Conservation (phyloP, 2,113 vertebrate species). For the Falcunculus frontatus region DNA sequence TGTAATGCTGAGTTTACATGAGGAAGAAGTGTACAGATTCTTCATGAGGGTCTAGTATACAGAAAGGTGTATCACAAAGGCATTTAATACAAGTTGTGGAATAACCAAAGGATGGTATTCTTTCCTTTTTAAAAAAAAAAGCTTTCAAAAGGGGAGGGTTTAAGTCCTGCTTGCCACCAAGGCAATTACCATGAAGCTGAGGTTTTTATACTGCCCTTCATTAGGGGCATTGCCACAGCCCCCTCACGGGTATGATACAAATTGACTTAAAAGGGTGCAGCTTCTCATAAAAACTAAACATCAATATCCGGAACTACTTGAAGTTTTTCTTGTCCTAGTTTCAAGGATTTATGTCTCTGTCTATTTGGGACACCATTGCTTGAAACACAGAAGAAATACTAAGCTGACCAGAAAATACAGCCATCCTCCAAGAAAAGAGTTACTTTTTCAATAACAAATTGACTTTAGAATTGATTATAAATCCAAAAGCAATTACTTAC, state of each 20-base stretch:
- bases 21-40: background rate
- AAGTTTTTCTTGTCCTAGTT: background rate
- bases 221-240: background rate
- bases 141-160: background rate
- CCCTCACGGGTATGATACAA: background rate
- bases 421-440: background rate
- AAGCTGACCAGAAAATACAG: background rate
- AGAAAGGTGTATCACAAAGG: background rate
- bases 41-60: background rate
- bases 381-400: background rate
- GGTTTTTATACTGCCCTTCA: background rate
- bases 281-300: background rate
- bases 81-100: background rate
- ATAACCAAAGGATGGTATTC: background rate
- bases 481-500: background rate
- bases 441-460: slow-evolving; percentile 5
- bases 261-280: background rate
- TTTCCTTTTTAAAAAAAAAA: background rate
- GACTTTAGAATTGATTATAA: slow-evolving; percentile 19
- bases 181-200: background rate
- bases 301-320: background rate
- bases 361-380: background rate
- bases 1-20: background rate
- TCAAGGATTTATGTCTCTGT: background rate
- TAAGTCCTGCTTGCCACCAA: background rate